Conservation (phyloP, 2,113 vertebrate genomes). For the Ammodramus savannarum region DNA sequence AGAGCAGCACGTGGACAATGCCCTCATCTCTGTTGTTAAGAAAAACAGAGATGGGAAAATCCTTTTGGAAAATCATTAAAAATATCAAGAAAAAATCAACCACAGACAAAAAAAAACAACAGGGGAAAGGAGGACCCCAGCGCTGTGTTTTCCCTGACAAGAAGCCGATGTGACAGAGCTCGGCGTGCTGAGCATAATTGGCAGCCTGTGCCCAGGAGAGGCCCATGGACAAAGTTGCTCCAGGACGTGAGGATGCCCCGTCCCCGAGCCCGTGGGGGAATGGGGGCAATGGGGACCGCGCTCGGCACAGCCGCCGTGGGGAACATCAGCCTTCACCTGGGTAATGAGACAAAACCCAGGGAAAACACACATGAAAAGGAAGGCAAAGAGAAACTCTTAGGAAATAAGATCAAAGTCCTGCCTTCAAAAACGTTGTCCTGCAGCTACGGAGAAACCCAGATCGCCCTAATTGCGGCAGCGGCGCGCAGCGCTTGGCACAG, state of each 20-base stretch:
- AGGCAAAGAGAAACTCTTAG: slow-evolving; percentile 23
- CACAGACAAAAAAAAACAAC: accelerated
- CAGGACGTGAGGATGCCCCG: not conserved
- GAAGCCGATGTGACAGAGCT: slow-evolving; percentile 55
- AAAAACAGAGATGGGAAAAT: no score
- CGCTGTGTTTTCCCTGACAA: not conserved
- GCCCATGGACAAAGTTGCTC: not conserved
- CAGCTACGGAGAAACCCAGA: slow-evolving; percentile 23
- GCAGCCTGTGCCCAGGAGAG: slow-evolving; percentile 15
- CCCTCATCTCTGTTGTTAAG: not conserved
- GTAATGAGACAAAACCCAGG: slow-evolving; percentile 45
- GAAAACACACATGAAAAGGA: not conserved
- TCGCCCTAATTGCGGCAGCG: not conserved
- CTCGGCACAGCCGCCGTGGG: not conserved
- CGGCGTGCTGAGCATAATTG: slow-evolving; percentile 10
- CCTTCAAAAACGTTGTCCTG: slow-evolving; percentile 22
- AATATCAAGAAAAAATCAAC: not conserved
- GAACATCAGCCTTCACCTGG: slow-evolving; percentile 31
- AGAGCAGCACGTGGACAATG: not conserved
- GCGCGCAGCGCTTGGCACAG: accelerated
- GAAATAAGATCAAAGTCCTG: slow-evolving; percentile 56
- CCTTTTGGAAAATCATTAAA: not conserved
- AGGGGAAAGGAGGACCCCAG: not conserved
- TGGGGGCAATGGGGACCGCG: accelerated
- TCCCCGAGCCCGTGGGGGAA: not conserved